Conservation (phyloP, 1,140 invertebrate genomes). For the Tetramorium alpestre region DNA sequence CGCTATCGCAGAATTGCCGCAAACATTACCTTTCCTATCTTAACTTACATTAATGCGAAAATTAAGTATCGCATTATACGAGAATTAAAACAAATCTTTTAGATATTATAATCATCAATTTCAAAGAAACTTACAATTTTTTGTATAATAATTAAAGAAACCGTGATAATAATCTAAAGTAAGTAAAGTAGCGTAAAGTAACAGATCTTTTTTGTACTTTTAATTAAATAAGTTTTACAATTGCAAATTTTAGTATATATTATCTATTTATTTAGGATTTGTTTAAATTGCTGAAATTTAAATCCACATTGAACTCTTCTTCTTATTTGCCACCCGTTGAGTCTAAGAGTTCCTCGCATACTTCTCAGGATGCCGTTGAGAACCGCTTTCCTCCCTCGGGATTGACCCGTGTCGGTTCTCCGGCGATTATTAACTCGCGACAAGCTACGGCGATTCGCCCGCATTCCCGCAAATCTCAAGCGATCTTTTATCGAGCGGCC, state of each 20-base stretch:
- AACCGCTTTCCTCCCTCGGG: slow-evolving; percentile 7
- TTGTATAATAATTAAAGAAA: neutral
- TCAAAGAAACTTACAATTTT: neutral
- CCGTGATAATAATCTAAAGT: neutral
- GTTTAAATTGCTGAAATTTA: neutral
- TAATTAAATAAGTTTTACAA: too few relatives aligned
- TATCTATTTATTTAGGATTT: neutral
- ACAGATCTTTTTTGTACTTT: neutral
- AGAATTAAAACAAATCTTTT: neutral
- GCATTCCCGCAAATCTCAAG: slow-evolving; percentile 63
- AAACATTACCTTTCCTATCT: neutral
- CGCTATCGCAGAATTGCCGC: neutral
- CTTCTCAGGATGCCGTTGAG: neutral
- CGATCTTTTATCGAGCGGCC: slow-evolving; percentile 47
- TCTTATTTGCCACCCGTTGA: neutral
- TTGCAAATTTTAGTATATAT: neutral
- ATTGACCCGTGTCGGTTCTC: slow-evolving; percentile 1
- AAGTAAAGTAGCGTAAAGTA: too few relatives aligned
- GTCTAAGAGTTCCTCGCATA: neutral
- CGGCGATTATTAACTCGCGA: slow-evolving; percentile 63
- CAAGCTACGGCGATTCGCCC: slow-evolving; percentile 63
- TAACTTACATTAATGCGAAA: neutral
- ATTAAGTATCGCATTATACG: neutral
- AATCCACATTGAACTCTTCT: neutral
- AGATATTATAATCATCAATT: neutral